Evolutionary conservation across 2,888 invertebrate species (phyloP).

Genomic region (Mellilla xanthometata): DNA sequence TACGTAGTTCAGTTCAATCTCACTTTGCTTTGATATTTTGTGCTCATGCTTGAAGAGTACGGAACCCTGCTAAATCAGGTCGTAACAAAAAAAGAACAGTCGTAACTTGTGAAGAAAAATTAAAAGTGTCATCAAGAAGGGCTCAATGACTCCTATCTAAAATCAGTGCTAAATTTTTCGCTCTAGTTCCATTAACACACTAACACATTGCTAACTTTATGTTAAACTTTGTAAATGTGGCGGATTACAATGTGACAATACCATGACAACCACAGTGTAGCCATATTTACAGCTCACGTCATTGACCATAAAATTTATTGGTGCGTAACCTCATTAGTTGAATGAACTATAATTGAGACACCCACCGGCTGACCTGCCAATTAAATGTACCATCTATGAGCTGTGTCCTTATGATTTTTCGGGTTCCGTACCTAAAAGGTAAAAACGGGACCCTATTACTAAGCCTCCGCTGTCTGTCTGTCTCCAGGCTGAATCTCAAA

Average conservation of each 20-base stretch:
- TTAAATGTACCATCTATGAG: conserved; percentile 56
- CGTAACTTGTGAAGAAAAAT: no score
- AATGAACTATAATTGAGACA: conserved; percentile 78
- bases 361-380: conserved; percentile 79
- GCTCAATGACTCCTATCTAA: no score
- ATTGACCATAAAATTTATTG: conserved; percentile 54
- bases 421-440: no score
- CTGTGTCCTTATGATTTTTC: conserved; percentile 10
- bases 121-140: no score
- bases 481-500: no score
- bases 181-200: conserved; percentile 1
- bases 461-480: no score
- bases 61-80: no score
- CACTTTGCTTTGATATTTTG: no score
- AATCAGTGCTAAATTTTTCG: conserved; percentile 7
- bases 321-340: conserved; percentile 73
- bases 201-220: not conserved
- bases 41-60: no score
- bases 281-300: conserved; percentile 40
- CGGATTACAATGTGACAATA: conserved; percentile 20
- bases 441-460: no score
- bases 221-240: conserved; percentile 11
- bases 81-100: no score
- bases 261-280: conserved; percentile 21
- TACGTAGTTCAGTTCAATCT: no score